phyloP scores from a whole-genome alignment of 1,140 invertebrate species.

The Trachelipus rathkii region DNA sequence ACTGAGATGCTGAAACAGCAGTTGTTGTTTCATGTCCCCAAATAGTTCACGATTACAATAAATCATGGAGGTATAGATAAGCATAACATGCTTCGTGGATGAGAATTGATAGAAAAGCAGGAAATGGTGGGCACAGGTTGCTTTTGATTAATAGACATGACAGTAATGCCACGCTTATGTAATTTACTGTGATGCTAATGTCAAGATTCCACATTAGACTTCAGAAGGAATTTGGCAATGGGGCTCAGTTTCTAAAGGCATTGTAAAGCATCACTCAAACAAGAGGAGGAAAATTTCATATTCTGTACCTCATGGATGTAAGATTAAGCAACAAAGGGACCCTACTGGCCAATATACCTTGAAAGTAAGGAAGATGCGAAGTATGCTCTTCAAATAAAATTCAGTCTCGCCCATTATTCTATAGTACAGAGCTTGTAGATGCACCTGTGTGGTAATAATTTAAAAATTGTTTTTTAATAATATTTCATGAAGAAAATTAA shows the following conservation, averaged over 20 bases:
- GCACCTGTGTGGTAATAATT: constrained; percentile 3
- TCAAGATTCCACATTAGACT: no score
- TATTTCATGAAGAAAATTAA: background rate
- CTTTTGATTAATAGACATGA: constrained; percentile 48
- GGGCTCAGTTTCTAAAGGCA: no score
- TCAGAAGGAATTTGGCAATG: no score
- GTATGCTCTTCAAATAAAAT: constrained; percentile 43
- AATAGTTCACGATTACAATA: constrained; percentile 49
- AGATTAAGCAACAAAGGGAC: constrained; percentile 48
- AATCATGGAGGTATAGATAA: constrained; percentile 50
- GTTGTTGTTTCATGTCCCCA: constrained; percentile 42
- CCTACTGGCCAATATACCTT: constrained; percentile 49
- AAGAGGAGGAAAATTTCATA: constrained; percentile 21
- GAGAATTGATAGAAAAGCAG: constrained; percentile 48
- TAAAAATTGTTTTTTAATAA: constrained; percentile 14
- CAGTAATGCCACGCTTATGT: constrained; percentile 48
- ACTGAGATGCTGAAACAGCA: constrained; percentile 36
- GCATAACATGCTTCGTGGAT: constrained; percentile 48
- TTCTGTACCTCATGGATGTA: constrained; percentile 31
- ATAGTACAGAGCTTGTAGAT: background rate
- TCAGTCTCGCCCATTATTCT: background rate
- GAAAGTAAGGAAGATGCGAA: constrained; percentile 49
- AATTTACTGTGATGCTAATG: background rate
- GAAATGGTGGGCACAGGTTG: constrained; percentile 50
- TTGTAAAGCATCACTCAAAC: no score